These are phyloP conservation scores for Gavia stellata DNA, from an alignment of 2,113 vertebrate species.

Conservation along the genomic window DNA sequence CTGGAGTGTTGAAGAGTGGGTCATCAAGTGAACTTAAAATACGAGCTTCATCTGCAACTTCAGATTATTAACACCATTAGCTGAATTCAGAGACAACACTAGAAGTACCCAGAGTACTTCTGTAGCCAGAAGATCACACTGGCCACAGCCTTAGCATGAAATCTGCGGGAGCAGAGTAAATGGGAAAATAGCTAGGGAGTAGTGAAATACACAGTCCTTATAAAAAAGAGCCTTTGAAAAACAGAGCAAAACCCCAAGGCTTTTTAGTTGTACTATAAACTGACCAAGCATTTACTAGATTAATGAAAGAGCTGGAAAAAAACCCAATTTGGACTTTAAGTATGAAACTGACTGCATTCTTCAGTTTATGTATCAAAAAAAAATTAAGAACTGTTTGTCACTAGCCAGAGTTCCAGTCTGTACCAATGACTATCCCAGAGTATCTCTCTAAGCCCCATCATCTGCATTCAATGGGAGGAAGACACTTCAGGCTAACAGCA, in stretches of 20 bases:
- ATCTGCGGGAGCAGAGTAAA: background rate
- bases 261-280: background rate
- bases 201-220: background rate
- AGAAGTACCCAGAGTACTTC: background rate
- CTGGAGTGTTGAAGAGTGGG: background rate
- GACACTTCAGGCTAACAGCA: background rate
- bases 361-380: background rate
- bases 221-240: background rate
- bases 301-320: background rate
- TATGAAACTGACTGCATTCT: background rate
- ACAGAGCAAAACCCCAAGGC: background rate
- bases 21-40: background rate
- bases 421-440: background rate
- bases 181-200: background rate
- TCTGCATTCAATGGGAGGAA: background rate
- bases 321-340: background rate
- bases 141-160: background rate
- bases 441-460: background rate
- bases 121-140: background rate
- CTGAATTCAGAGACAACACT: background rate
- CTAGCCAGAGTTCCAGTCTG: background rate
- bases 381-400: background rate
- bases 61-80: background rate
- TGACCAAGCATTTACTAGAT: background rate
- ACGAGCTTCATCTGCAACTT: background rate